These are phyloP conservation scores for Phataginus tetradactyla DNA, from an alignment of 2,797 vertebrate species.

Conservation along the genomic window DNA sequence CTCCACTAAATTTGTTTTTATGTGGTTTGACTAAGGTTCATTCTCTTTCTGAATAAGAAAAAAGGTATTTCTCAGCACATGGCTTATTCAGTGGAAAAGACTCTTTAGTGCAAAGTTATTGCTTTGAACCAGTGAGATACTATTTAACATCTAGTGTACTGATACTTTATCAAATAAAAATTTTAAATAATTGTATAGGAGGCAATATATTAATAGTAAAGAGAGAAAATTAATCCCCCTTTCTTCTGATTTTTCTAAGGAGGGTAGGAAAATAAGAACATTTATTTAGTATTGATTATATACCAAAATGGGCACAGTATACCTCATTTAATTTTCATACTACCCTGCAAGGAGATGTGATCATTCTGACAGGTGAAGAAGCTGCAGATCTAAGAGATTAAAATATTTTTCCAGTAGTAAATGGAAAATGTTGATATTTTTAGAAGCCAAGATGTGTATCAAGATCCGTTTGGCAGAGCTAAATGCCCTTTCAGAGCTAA, in stretches of 20 bases:
- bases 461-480: neutral
- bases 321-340: neutral
- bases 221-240: neutral
- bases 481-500: neutral
- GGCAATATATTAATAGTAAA: neutral
- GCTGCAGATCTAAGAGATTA: neutral
- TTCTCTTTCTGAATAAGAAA: neutral
- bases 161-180: conserved; percentile 17
- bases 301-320: neutral
- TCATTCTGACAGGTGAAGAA: neutral
- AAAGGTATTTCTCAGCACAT: neutral
- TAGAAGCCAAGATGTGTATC: neutral
- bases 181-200: neutral
- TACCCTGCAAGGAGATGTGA: neutral
- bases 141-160: neutral
- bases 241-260: conserved; percentile 13
- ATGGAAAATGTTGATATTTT: neutral
- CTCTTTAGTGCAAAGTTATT: neutral
- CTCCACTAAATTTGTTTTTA: neutral
- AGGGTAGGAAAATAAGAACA: neutral
- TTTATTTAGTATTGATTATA: neutral
- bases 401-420: conserved; percentile 11
- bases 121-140: neutral
- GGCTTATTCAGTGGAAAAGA: neutral
- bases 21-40: neutral